Evolutionary conservation across 1,140 invertebrate genomes (phyloP).

Genomic region (Drosophila ananassae): DNA sequence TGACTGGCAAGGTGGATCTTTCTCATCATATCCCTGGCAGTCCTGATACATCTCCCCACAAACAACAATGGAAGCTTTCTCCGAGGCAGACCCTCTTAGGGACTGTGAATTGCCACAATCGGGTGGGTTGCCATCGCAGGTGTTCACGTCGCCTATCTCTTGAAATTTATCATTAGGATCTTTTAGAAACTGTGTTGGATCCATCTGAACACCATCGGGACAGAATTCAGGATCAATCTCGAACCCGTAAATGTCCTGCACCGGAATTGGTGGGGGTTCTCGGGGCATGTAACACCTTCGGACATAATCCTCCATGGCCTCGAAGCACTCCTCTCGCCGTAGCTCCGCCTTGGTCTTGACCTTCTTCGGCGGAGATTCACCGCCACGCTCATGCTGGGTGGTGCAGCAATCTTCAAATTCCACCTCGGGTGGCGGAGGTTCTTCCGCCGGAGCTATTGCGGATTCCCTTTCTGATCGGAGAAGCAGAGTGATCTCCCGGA

Average conservation of each 20-base stretch:
- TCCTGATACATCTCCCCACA: not conserved
- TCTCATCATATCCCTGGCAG: not conserved
- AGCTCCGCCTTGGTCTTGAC: not conserved
- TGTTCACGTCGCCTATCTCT: not conserved
- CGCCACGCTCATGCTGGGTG: not conserved
- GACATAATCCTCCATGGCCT: slow-evolving; percentile 47
- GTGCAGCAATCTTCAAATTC: slow-evolving; percentile 39
- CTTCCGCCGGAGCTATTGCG: slow-evolving; percentile 13
- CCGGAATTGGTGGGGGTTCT: not conserved
- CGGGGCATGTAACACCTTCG: slow-evolving; percentile 38
- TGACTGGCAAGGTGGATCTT: not conserved
- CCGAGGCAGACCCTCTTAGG: not conserved
- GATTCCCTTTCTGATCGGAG: slow-evolving; percentile 23
- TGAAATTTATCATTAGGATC: not conserved
- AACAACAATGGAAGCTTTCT: not conserved
- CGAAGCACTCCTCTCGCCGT: slow-evolving; percentile 35
- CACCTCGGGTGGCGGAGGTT: not conserved
- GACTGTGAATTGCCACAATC: not conserved
- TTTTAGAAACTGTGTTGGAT: not conserved
- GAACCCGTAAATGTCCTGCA: slow-evolving; percentile 45
- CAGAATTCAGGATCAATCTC: slow-evolving; percentile 50
- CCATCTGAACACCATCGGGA: not conserved
- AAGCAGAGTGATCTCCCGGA: slow-evolving; percentile 39
- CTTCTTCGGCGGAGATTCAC: not conserved
- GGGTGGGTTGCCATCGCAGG: not conserved